These are phyloP conservation scores for Aplodontia rufa DNA, from an alignment of 2,113 vertebrate genomes.

Conservation along the genomic window DNA sequence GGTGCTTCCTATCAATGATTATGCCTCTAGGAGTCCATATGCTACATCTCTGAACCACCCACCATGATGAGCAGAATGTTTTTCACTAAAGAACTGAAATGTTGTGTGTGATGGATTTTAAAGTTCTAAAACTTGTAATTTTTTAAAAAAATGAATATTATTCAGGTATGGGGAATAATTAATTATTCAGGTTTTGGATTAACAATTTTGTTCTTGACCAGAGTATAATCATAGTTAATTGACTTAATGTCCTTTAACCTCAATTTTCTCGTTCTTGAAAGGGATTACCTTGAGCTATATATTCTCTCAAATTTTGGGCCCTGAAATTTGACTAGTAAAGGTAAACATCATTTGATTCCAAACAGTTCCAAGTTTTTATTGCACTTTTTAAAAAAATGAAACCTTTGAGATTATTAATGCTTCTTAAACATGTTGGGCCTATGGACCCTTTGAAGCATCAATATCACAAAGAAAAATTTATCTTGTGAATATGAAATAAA, in stretches of 20 bases:
- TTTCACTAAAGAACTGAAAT: neutral
- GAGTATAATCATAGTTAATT: neutral
- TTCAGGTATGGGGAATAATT: neutral
- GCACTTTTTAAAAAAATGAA: constrained; percentile 5
- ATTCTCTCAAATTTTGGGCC: neutral
- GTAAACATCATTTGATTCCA: neutral
- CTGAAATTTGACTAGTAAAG: neutral
- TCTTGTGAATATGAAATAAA: neutral
- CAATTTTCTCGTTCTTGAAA: neutral
- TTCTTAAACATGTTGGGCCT: neutral
- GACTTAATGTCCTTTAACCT: neutral
- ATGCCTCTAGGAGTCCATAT: neutral
- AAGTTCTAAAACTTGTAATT: no score
- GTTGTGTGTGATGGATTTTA: neutral
- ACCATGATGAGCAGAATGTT: neutral
- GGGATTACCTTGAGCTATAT: neutral
- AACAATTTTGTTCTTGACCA: neutral
- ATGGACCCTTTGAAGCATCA: neutral
- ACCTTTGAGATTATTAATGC: neutral
- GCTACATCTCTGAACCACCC: neutral
- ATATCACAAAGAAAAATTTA: neutral
- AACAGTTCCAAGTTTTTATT: constrained; percentile 19
- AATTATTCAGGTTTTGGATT: no score
- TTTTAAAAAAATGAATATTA: no score
- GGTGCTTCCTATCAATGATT: neutral